Base-by-base conservation (phyloP, 2,797 vertebrate species). In the Myotis vivesi region DNA sequence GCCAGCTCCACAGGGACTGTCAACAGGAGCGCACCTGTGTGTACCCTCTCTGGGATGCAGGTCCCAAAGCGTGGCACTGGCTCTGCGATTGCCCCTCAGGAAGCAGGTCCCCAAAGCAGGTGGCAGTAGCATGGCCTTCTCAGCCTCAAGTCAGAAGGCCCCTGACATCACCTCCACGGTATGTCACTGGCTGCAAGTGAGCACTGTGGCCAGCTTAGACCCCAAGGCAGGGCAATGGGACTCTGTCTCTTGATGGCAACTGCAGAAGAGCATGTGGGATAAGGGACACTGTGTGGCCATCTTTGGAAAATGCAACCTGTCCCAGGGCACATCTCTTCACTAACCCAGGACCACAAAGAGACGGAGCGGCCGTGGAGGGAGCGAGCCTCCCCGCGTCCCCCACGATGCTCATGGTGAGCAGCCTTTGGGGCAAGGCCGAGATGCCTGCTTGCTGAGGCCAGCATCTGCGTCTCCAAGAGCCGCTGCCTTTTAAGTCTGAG, bases 371-470 rank as follows among this genome's bases (percentile, higher is more conserved):
- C 9, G 51, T 1, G 22, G 23, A 82, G 36, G 69, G 51, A 28
- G 7, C 0, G 5, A 68, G 28, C 6, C 41, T 23, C 55, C 25
- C 8, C 0, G 1, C 0, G 1, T 12, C 30, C 16, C 75, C 51
- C 33, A 6, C 0, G 2, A 30, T 33, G 59, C 69, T 91, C 36
- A 1, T 3, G 53, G 38, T 33, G 25, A 84, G 57, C 12, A 30
- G 57, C 25, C n/a, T 1, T 12, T 7, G 10, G 46, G 33, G 12
- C 15, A 30, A 49, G 46, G 28, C 55, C 36, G 53, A n/a, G 44
- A 36, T 3, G 9, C 4, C 36, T 7, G 13, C 38, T n/a, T 79
- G 82, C 69, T 75, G 41, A 36, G 33, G 46, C 51, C 84, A 73
- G 86, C 12, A 4, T 33, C 46, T 1, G 36, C 51, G 59, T 38